Conservation (phyloP, 2,113 vertebrate genomes). For the Hippocampus abdominalis region DNA sequence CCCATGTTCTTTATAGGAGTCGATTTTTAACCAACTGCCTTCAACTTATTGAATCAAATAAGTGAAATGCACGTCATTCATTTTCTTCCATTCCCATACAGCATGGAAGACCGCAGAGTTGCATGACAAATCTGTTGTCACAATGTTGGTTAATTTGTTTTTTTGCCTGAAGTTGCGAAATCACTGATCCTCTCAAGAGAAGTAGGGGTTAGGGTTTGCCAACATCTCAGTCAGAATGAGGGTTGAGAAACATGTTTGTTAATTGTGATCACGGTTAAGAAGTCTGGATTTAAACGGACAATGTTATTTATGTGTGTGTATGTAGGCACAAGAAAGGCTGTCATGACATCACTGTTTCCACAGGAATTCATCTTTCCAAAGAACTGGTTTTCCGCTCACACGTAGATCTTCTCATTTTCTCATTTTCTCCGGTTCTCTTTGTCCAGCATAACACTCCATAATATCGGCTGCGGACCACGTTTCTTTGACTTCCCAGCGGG, state of each 20-base stretch:
- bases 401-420: conserved; percentile 15
- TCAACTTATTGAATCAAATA: too few relatives aligned
- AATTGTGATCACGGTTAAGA: not conserved
- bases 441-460: conserved; percentile 16
- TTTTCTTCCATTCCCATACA: not conserved
- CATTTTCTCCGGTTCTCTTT: conserved; percentile 4
- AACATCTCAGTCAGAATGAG: not conserved
- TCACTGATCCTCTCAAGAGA: not conserved
- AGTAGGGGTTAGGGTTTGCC: not conserved
- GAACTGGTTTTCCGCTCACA: conserved; percentile 57
- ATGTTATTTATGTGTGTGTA: conserved; percentile 14
- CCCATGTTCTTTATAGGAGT: too few relatives aligned
- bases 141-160: not conserved
- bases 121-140: not conserved
- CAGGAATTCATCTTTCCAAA: conserved; percentile 67
- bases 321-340: conserved; percentile 16
- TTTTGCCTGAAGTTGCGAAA: not conserved
- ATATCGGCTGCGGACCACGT: conserved; percentile 11
- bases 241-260: not conserved
- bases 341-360: conserved; percentile 68
- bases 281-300: not conserved
- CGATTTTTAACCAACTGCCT: too few relatives aligned
- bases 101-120: not conserved
- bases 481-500: conserved; percentile 18
- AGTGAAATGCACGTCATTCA: too few relatives aligned